Base-by-base conservation (phyloP, 1,140 invertebrate species). In the Apocrypta bakeri region DNA sequence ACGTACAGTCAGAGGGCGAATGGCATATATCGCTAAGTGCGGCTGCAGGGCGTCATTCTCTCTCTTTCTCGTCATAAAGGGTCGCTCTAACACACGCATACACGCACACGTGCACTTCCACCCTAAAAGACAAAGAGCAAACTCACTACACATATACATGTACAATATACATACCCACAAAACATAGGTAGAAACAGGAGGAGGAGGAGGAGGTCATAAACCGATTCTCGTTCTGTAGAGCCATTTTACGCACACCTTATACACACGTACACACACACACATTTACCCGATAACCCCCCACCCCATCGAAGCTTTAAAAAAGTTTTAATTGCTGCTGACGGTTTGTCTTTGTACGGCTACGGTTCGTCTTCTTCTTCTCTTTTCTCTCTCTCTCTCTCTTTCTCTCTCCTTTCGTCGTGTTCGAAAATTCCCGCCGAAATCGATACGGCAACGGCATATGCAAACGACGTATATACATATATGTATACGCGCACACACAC, bases 281-380 rank as follows among this genome's bases (percentile, higher is more conserved):
- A 4, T 25, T 27, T 56, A 11, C 17, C 17, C 12, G n/a, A n/a
- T n/a, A n/a, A n/a, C n/a, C n/a, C n/a, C n/a, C n/a, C n/a, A n/a
- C n/a, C n/a, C n/a, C n/a, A n/a, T n/a, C n/a, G n/a, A 11, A n/a
- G 25, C 75, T 63, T 9, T 29, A n/a, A 56, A 56, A 48, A 71
- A 79, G 64, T 79, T 71, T 79, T 79, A 79, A 79, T 79, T 79
- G 77, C 14, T 69, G 29, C 33, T 4, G 27, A 79, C 14, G 25
- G 64, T 40, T n/a, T 21, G 37, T 68, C 66, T 71, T 71, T 79
- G 17, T 17, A 21, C 7, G 48, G 42, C 9, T 42, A 42, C 2
- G 1, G 1, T 9, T 2, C n/a, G 3, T 48, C 14, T 48, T 17
- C 42, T 2, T 48, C 42, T 14, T 48, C 42, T 48, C 6, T 48